A percentile compares a stretch with the other conserved stretches of the same genome.
Evolutionary conservation across 2,888 invertebrate species (phyloP).

Genomic region (Gasteruption jaculator): DNA sequence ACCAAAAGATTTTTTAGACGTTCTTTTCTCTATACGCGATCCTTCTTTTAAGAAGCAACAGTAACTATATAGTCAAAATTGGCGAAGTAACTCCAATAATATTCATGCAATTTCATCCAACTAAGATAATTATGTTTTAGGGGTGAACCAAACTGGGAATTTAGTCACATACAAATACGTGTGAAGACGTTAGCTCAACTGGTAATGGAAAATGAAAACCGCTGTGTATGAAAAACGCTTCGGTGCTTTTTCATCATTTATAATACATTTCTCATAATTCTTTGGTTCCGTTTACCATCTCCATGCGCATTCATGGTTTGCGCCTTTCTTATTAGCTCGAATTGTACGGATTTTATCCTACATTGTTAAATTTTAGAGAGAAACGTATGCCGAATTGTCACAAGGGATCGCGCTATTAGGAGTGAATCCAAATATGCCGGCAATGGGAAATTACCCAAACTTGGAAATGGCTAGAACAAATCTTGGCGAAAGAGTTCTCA

Average conservation of each 20-base stretch:
- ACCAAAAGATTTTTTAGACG: slow-evolving; percentile 93
- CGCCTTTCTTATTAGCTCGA: no score
- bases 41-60: slow-evolving; percentile 60
- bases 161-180: slow-evolving; percentile 78
- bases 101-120: slow-evolving; percentile 9
- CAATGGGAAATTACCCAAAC: slow-evolving; percentile 56
- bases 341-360: slow-evolving; percentile 3
- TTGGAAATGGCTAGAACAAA: slow-evolving; percentile 67
- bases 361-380: slow-evolving; percentile 55
- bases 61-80: slow-evolving; percentile 45
- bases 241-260: no score
- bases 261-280: no score
- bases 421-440: slow-evolving; percentile 61
- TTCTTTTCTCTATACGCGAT: slow-evolving; percentile 77
- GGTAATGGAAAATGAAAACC: no score
- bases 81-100: slow-evolving; percentile 4
- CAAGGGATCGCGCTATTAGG: slow-evolving; percentile 76
- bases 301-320: no score
- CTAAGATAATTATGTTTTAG: slow-evolving; percentile 47
- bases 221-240: no score
- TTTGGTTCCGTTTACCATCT: no score
- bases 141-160: slow-evolving; percentile 77
- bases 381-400: slow-evolving; percentile 68
- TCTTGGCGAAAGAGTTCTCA: slow-evolving; percentile 74
- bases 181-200: slow-evolving; percentile 80